Evolutionary conservation across 1,140 invertebrate species (phyloP).

Genomic region (Drosophila guanche): DNA sequence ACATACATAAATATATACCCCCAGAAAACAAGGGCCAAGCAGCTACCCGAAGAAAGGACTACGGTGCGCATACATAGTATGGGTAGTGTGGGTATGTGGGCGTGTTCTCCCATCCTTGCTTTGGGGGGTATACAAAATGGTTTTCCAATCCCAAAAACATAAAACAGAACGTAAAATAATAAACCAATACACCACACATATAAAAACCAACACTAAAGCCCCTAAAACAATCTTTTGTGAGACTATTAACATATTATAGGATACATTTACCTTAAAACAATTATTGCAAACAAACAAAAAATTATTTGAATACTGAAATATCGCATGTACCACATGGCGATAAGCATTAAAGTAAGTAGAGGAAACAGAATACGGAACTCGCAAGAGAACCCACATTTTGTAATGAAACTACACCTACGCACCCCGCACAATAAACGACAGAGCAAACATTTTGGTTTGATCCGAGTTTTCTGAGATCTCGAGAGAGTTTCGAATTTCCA

Average conservation of each 20-base stretch:
- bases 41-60: constrained; percentile 37
- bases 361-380: constrained; percentile 42
- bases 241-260: constrained; percentile 67
- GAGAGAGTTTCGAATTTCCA: neutral
- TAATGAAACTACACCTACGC: constrained; percentile 57
- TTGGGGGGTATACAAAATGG: constrained; percentile 38
- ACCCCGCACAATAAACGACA: constrained; percentile 62
- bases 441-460: constrained; percentile 18
- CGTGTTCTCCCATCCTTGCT: constrained; percentile 24
- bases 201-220: constrained; percentile 35
- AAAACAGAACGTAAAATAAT: constrained; percentile 28
- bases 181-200: constrained; percentile 38
- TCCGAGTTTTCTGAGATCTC: constrained; percentile 5
- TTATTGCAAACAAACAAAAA: constrained; percentile 20
- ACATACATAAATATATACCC: neutral
- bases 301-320: constrained; percentile 57
- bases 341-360: constrained; percentile 70
- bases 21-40: constrained; percentile 16
- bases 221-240: constrained; percentile 72
- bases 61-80: constrained; percentile 63
- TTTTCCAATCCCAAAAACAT: constrained; percentile 44
- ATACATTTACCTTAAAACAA: constrained; percentile 55
- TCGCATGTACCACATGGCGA: constrained; percentile 66
- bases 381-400: constrained; percentile 73
- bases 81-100: constrained; percentile 39